Conservation (phyloP, 2,797 vertebrate genomes). For the Galaxias olidus region DNA sequence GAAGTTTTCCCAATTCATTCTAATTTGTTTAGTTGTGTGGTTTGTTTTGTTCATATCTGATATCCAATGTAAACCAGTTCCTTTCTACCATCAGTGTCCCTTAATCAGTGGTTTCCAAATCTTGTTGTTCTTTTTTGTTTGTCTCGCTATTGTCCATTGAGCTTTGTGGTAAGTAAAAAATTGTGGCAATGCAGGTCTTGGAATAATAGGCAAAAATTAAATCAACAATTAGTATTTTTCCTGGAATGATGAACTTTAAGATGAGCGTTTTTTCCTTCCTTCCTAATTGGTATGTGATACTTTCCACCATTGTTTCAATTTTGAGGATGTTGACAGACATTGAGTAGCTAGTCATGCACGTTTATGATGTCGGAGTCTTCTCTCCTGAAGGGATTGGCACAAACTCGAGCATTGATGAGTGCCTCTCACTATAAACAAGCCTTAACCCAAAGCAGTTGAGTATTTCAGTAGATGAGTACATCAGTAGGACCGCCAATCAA, state of each 20-base stretch:
- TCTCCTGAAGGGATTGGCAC: constrained; percentile 55
- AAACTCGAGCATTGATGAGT: constrained; percentile 38
- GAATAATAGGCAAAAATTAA: constrained; percentile 51
- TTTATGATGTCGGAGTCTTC: constrained; percentile 37
- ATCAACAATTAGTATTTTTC: constrained; percentile 58
- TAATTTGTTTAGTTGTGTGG: no score
- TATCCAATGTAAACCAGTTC: constrained; percentile 49
- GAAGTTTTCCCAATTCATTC: no score
- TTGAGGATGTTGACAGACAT: constrained; percentile 31
- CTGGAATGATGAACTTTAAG: constrained; percentile 53
- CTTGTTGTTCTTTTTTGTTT: constrained; percentile 55
- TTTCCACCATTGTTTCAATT: constrained; percentile 34
- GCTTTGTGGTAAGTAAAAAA: constrained; percentile 47
- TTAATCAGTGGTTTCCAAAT: constrained; percentile 54
- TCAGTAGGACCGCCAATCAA: constrained; percentile 41
- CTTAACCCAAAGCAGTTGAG: constrained; percentile 58
- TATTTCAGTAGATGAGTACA: constrained; percentile 52
- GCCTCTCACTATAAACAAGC: constrained; percentile 52
- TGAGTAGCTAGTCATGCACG: constrained; percentile 44
- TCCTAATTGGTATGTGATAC: constrained; percentile 60
- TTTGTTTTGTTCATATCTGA: constrained; percentile 1
- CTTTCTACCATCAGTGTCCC: constrained; percentile 28
- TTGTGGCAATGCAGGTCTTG: constrained; percentile 46
- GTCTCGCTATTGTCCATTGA: constrained; percentile 54
- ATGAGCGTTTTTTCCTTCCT: constrained; percentile 44